Percentiles rank a stretch among this genome's conserved stretches.
Evolutionary conservation across 2,113 vertebrate genomes (phyloP).

Genomic region (Chrysochloris asiatica): DNA sequence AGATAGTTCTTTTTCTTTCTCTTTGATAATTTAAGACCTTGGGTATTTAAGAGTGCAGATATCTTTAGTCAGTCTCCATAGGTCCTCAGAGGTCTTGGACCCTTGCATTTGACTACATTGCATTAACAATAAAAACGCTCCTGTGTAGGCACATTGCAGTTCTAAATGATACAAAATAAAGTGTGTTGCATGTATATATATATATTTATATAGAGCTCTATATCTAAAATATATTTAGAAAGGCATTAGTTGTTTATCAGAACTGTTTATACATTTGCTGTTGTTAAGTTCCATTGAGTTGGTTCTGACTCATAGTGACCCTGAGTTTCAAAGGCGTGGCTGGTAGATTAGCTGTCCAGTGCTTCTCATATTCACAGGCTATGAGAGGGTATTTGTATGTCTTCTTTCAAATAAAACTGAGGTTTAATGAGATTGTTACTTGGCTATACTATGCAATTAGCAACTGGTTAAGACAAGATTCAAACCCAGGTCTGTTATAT

Average conservation of each 20-base stretch:
- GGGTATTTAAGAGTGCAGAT: not conserved
- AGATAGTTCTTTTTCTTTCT: conserved; percentile 5
- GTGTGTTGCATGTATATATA: not conserved
- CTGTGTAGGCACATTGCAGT: not conserved
- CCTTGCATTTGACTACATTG: not conserved
- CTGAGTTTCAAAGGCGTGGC: too few species aligned
- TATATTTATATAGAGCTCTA: not conserved
- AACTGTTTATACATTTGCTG: not conserved
- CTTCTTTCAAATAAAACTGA: conserved; percentile 18
- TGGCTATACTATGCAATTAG: not conserved
- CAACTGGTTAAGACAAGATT: not conserved
- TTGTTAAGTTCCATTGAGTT: too few species aligned
- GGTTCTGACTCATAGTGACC: too few species aligned
- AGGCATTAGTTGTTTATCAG: not conserved
- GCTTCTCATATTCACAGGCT: not conserved
- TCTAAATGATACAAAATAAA: not conserved
- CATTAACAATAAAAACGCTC: not conserved
- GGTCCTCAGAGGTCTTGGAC: not conserved
- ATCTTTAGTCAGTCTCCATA: not conserved
- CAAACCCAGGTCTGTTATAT: not conserved
- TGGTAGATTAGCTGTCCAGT: too few species aligned
- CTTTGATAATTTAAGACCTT: not conserved
- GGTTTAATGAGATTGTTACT: not conserved
- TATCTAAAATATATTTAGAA: not conserved
- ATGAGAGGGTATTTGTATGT: not conserved